phyloP scores from a whole-genome alignment of 2,797 vertebrate species.

The Pelobates cultripes region DNA sequence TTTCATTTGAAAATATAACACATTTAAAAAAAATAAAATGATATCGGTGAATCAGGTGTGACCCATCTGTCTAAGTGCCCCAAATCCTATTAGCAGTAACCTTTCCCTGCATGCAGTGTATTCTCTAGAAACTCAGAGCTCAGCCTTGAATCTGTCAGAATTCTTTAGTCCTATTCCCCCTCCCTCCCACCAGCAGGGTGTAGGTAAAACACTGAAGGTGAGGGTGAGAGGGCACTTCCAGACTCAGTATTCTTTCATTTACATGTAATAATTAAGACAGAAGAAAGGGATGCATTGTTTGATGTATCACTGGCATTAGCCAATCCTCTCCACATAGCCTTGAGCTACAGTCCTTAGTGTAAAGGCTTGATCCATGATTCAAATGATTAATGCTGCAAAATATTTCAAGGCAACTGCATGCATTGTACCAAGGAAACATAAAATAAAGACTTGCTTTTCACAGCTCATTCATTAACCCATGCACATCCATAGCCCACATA shows the following conservation, averaged over 20 bases:
- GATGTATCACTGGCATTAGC: background rate
- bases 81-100: background rate
- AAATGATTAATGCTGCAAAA: conserved; percentile 18
- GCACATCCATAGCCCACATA: too few relatives aligned
- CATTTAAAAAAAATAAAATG: background rate
- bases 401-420: conserved; percentile 16
- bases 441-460: conserved; percentile 16
- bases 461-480: conserved; percentile 6
- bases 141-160: too few relatives aligned
- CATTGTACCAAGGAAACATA: conserved; percentile 4
- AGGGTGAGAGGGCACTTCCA: background rate
- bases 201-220: background rate
- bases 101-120: background rate
- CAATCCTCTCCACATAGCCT: background rate
- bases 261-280: conserved; percentile 4
- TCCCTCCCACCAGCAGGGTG: background rate
- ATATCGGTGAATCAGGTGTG: background rate
- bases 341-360: background rate
- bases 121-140: background rate
- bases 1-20: background rate
- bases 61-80: background rate
- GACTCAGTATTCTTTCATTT: background rate
- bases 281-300: background rate
- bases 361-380: background rate
- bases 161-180: too few relatives aligned